Evolutionary conservation across 2,113 vertebrate species (phyloP), one percentile per base, ranked within the genome.

Genomic region (Charina bottae): DNA sequence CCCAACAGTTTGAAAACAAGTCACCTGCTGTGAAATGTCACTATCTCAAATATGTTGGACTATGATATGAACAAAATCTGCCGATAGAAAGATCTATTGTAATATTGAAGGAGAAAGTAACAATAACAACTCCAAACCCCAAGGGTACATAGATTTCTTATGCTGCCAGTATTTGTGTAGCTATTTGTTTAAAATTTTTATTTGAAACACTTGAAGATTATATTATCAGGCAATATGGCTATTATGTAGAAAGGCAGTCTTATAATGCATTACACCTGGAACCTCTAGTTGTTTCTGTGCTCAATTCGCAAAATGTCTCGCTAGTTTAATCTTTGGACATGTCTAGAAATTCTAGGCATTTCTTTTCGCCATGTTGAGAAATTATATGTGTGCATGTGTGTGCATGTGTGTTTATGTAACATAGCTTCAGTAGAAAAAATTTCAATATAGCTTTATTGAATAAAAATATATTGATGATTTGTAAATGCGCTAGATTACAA

Each of bases 21-120:
- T 24, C 0, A 55, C 0, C 0, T 46, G 89, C 33, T 4, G 89
- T 88, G 26, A 21, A 88, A 4, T 42, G 5, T 0, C 24, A 83
- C n/a, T 49, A 58, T 1, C 7, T 58, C 93, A 24, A n/a, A 68
- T 94, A 15, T 68, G 19, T 87, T 92, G 46, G n/a, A 89, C 28
- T 60, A 26, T 4, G 33, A 1, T 28, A 4, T 8, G 84, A 87
- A 6, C 85, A 0, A 1, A 53, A 23, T 33, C 11, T 90, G 13
- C 46, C 53, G 83, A 89, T n/a, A 8, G 15, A 37, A 54, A 68
- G 9, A 28, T 78, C 0, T 4, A 24, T 59, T 26, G 3, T 85
- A 56, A 90, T 49, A 6, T 46, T 85, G 2, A 90, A 0, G 28
- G 12, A 89, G 21, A 13, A 92, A 26, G 46, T 13, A 60, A n/a